A percentile compares a stretch with the other conserved stretches of the same genome.
phyloP scores from a whole-genome alignment of 2,113 vertebrate genomes.

The Herpetotheres cachinnans region DNA sequence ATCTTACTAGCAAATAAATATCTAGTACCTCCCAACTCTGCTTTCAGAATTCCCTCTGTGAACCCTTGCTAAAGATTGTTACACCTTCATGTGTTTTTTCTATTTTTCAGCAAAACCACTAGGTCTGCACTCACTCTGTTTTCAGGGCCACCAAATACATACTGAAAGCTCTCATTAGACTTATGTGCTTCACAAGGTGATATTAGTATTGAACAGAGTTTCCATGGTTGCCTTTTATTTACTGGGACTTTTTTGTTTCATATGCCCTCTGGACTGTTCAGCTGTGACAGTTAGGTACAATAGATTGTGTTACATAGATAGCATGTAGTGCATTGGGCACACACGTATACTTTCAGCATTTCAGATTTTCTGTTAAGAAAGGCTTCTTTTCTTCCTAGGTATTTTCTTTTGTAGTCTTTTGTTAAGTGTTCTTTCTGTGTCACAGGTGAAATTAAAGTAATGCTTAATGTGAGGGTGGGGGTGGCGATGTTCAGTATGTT shows the following conservation, averaged over 20 bases:
- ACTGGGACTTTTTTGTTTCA: neutral
- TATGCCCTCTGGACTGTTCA: neutral
- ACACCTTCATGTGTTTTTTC: neutral
- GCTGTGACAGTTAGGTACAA: neutral
- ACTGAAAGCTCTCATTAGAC: neutral
- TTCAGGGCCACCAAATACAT: neutral
- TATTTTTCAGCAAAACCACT: neutral
- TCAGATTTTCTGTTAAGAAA: neutral
- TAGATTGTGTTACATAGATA: neutral
- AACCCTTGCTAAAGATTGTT: neutral
- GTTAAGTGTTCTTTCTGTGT: neutral
- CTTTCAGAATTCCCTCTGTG: neutral
- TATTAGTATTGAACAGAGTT: neutral
- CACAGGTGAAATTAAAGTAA: neutral
- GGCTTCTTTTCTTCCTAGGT: neutral
- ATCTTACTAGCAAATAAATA: neutral
- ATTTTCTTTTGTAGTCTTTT: neutral
- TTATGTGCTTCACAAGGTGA: neutral
- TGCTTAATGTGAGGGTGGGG: neutral
- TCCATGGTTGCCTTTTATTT: neutral
- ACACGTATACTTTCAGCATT: neutral
- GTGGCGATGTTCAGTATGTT: neutral
- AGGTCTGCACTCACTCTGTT: neutral
- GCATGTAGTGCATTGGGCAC: neutral
- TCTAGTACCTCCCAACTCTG: neutral